Base-by-base conservation (phyloP, 2,888 invertebrate genomes). In the Galeopsomyia nigrocyanea region DNA sequence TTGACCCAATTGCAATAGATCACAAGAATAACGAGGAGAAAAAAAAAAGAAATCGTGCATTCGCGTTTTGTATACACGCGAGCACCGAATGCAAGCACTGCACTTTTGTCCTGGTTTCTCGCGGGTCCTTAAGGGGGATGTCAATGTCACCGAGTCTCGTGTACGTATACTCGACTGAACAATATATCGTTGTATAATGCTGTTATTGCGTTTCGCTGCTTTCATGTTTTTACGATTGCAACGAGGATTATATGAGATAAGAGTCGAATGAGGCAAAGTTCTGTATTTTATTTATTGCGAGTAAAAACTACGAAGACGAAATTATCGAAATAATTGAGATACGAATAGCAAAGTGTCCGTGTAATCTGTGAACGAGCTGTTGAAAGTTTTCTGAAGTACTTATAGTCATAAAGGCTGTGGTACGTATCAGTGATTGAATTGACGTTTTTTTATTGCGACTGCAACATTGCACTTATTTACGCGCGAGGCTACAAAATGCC, bases 1-100 rank as follows among this genome's bases (percentile, higher is more conserved):
- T 78, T 77, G 80, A 79, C 79, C 79, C 69, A 77, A 81, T 80
- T 80, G 77, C 73, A 19, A 39, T 16, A 19, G 64, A 68, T 68
- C 56, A 22, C 21, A 65, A 46, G 39, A 39, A 39, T 39, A 39
- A 39, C 39, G 21, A 57, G n/a, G 46, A 21, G 53, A 60, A 26
- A 26, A 39, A 19, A 22, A 16, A 16, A 21, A 61, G 17, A 63
- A 56, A 46, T 10, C 10, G 39, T 39, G 39, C 39, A 3, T 39
- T 13, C 13, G 39, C 7, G 7, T 39, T 39, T 39, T 3, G 39
- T 39, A 13, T 31, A 46, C n/a, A 64, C 39, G 62, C 21, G 49
- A 10, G 31, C 46, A 22, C 14, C 21, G 51, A 17, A 53, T 3
- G 53, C 39, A 39, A 3, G 39, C 7, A 39, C 10, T 39, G 13